Conservation (phyloP, 2,113 vertebrate species). For the Ptychochromis oligacanthus region DNA sequence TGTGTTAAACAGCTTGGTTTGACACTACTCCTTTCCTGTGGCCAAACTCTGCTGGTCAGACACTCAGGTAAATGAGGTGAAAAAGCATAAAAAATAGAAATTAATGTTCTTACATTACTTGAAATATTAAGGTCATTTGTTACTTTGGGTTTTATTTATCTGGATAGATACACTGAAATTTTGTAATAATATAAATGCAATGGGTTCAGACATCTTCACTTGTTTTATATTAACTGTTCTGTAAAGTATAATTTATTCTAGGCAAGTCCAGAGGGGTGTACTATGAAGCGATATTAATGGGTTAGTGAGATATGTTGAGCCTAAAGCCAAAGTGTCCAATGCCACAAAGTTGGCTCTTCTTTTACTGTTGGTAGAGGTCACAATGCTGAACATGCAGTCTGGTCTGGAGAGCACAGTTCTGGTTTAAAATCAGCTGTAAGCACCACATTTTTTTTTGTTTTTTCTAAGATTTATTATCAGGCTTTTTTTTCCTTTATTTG, state of each 20-base stretch:
- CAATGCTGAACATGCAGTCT: background rate
- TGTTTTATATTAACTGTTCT: background rate
- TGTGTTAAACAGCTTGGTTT: background rate
- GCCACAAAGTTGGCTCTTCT: background rate
- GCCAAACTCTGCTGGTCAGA: slow-evolving; percentile 45
- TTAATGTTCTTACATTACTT: slow-evolving; percentile 48
- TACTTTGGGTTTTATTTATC: slow-evolving; percentile 13
- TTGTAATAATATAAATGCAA: background rate
- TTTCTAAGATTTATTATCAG: too few species aligned
- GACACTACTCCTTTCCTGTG: slow-evolving; percentile 19
- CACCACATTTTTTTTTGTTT: background rate
- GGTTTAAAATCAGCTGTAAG: too few species aligned
- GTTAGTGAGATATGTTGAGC: background rate
- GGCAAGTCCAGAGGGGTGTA: background rate
- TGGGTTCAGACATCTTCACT: background rate
- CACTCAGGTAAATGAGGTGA: slow-evolving; percentile 43
- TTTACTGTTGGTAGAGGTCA: background rate
- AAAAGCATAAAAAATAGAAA: background rate
- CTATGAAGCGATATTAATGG: background rate
- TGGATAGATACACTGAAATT: background rate
- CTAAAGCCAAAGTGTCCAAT: background rate
- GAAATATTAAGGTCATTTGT: slow-evolving; percentile 13
- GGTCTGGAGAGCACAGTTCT: background rate
- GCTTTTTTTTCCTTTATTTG: too few species aligned
- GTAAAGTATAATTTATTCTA: background rate